These are phyloP conservation scores for Chrysotoxum bicinctum DNA, from an alignment of 2,888 invertebrate species.

Conservation along the genomic window DNA sequence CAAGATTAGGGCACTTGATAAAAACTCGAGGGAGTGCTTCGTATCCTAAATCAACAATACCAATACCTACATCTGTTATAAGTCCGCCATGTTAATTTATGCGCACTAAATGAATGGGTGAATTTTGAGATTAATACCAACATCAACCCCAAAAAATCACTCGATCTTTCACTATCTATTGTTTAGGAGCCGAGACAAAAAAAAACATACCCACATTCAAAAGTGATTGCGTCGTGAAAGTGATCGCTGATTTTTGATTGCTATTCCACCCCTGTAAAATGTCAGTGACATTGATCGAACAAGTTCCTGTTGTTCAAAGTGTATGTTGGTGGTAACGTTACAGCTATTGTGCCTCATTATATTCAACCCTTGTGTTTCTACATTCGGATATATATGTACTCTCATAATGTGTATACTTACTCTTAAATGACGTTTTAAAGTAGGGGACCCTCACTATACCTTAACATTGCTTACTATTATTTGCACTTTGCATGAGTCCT, in stretches of 20 bases:
- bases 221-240: constrained; percentile 24
- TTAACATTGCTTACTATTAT: neutral
- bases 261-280: constrained; percentile 58
- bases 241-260: constrained; percentile 68
- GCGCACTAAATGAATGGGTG: constrained; percentile 19
- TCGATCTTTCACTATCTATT: constrained; percentile 6
- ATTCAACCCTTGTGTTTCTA: constrained; percentile 38
- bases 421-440: neutral
- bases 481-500: constrained; percentile 28
- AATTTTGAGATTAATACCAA: constrained; percentile 32
- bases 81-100: constrained; percentile 39
- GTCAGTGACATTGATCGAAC: constrained; percentile 68
- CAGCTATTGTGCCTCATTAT: constrained; percentile 30
- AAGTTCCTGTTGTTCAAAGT: constrained; percentile 58
- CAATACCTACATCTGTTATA: neutral
- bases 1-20: constrained; percentile 20
- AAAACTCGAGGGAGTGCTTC: constrained; percentile 39
- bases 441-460: neutral
- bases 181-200: neutral
- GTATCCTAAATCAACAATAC: constrained; percentile 44
- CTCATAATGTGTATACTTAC: neutral
- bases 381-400: neutral
- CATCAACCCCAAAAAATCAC: constrained; percentile 49
- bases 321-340: constrained; percentile 42
- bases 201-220: constrained; percentile 28